Base-by-base conservation (phyloP, 2,888 invertebrate species). In the Meteorus colon region DNA sequence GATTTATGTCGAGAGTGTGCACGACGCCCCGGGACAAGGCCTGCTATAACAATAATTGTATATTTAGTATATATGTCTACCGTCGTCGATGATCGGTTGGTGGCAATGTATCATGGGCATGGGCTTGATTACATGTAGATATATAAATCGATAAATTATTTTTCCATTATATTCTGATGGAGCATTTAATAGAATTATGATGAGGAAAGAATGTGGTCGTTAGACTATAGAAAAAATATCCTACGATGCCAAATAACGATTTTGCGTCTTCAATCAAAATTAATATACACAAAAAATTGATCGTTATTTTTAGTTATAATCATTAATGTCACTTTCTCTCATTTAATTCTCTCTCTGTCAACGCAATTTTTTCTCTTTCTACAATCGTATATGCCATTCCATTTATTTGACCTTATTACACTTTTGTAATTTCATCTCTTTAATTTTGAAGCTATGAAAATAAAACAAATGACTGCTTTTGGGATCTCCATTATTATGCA, bases 1-100 rank as follows among this genome's bases (percentile, higher is more conserved):
- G 78, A 82, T 83, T 81, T 78, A 72, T 74, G 74, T 70, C 31
- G 66, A 55, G 59, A 31, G 51, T 68, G 72, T 51, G 62, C 67
- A n/a, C 65, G 6, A 65, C 65, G 34, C 65, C 31, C 24, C 37
- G 19, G 65, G 65, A 65, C 41, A 37, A 19, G 65, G 19, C 37
- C n/a, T 3, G 65, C 6, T 55, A 55, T 55, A 12, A 65, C n/a
- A 65, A 65, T 65, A 65, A 65, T 65, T 65, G 41, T 65, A 65
- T n/a, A 12, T 41, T 65, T 37, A 65, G 19, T 65, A 8, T 41
- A 41, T 65, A 65, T 65, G 34, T 37, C 5, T 41, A 41, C n/a
- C 37, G 24, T 41, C 12, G 19, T n/a, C 41, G n/a, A 24, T 65
- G 19, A 34, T 37, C 16, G 31, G 63, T 27, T 19, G 5, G 19